phyloP scores from a whole-genome alignment of 2,888 invertebrate genomes.

The Drosophila kanekoi region DNA sequence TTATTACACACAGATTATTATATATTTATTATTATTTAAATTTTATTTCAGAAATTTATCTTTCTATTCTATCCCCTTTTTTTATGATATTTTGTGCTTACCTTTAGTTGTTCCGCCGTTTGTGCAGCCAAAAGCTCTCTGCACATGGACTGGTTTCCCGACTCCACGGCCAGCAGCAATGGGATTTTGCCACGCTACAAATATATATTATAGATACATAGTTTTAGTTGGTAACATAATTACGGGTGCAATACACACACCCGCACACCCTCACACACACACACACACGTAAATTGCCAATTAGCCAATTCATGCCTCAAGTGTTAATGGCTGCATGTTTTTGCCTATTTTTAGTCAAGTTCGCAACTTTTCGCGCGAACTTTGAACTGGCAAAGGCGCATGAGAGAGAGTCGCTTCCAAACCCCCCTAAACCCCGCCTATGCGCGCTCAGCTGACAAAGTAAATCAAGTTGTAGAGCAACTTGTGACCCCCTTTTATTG shows the following conservation, averaged over 20 bases:
- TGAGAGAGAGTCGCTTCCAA: conserved; percentile 27
- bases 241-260: conserved; percentile 28
- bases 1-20: too few relatives aligned
- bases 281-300: conserved; percentile 68
- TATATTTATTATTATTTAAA: not conserved
- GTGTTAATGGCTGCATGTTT: conserved; percentile 77
- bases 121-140: conserved; percentile 95
- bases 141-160: conserved; percentile 97
- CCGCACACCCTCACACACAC: conserved; percentile 16
- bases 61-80: not conserved
- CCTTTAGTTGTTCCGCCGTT: conserved; percentile 94
- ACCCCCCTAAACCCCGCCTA: not conserved
- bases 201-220: conserved; percentile 6
- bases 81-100: conserved; percentile 74
- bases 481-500: conserved; percentile 71
- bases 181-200: conserved; percentile 95
- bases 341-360: conserved; percentile 72
- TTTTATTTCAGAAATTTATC: not conserved
- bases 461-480: conserved; percentile 80
- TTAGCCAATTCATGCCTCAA: conserved; percentile 76
- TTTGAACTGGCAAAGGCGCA: conserved; percentile 71
- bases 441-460: conserved; percentile 38
- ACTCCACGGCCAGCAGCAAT: conserved; percentile 96
- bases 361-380: conserved; percentile 80
- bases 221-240: conserved; percentile 35